These are phyloP conservation scores for Hoplostethus atlanticus DNA, from an alignment of 2,797 vertebrate species.

Conservation along the genomic window DNA sequence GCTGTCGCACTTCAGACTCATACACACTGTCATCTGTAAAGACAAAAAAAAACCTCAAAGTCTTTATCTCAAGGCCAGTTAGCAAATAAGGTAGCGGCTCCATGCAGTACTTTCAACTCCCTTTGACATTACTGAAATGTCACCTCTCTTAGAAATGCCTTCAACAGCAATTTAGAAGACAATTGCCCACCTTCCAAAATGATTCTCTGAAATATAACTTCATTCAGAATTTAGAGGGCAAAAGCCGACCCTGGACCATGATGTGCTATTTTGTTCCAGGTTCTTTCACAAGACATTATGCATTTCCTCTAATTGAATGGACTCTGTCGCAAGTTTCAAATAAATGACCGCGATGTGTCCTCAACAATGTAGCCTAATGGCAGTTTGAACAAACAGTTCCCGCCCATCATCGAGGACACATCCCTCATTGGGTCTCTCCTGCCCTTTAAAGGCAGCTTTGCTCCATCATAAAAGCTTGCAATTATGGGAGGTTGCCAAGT, in stretches of 20 bases:
- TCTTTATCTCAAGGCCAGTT: slow-evolving; percentile 4
- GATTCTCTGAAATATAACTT: slow-evolving; percentile 55
- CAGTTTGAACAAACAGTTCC: slow-evolving; percentile 71
- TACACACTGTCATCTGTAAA: neutral
- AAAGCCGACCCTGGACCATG: slow-evolving; percentile 45
- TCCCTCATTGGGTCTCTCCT: slow-evolving; percentile 63
- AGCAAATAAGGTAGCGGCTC: slow-evolving; percentile 7
- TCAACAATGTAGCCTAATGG: slow-evolving; percentile 59
- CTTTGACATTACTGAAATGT: slow-evolving; percentile 57
- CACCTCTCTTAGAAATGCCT: slow-evolving; percentile 49
- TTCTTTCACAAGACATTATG: slow-evolving; percentile 51
- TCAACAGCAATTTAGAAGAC: slow-evolving; percentile 46
- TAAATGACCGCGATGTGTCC: slow-evolving; percentile 58
- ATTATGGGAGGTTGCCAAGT: slow-evolving; percentile 79
- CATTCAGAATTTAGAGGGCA: slow-evolving; percentile 53
- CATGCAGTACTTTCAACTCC: slow-evolving; percentile 14
- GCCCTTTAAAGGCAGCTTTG: slow-evolving; percentile 65
- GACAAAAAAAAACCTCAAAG: neutral
- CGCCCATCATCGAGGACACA: slow-evolving; percentile 60
- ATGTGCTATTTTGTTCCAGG: slow-evolving; percentile 55
- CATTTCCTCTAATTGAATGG: slow-evolving; percentile 69
- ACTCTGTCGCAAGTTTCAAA: slow-evolving; percentile 60
- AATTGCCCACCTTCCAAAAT: slow-evolving; percentile 43
- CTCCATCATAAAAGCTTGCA: slow-evolving; percentile 75
- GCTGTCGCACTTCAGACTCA: too few relatives aligned